Base-by-base conservation (phyloP, 1,140 invertebrate species). In the Oscheius sp. region DNA sequence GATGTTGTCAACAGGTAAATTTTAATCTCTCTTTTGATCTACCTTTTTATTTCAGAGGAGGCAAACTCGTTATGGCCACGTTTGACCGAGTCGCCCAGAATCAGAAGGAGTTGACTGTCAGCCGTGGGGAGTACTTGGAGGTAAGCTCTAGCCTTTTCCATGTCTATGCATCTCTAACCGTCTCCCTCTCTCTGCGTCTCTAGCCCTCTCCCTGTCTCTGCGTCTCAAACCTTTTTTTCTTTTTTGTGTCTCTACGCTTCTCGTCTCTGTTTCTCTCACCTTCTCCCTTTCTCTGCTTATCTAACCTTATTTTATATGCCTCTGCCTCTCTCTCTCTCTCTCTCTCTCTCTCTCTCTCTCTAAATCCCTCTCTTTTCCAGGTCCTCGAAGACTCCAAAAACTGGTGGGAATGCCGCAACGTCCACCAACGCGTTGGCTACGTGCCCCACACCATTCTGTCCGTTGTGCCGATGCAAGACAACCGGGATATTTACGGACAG, bases 401-500 rank as follows among this genome's bases (percentile, higher is more conserved):
- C 85, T 99, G 95, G 95, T 99, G 95, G 95, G 95, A 95, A 86
- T 92, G 94, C 73, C 89, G 93, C 69, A 99, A 98, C 85, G 69
- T 76, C 20, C 79, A 82, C 36, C 71, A 73, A 35, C 61, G 78
- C 29, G 77, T 79, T 65, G 80, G 93, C 36, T 94, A 97, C 85
- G 95, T 97, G 55, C 95, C 95, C 0, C 93, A 97, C 86, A 99
- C 95, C 26, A 98, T 99, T 84, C 92, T 99, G 36, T 79, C 80
- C n/a, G 62, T 76, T 28, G 69, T 76, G 23, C 71, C 61, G 13
- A 32, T 45, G 20, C 61, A 74, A 23, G 29, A 45, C 1, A 74
- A 59, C 61, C 49, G 62, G 20, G 69, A 73, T 29, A 29, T 42
- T 32, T 68, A 68, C 45, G 66, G 46, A 68, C 65, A 74, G 23